Evolutionary conservation across 2,113 vertebrate genomes (phyloP).

Genomic region (Clarias macrocephalus): DNA sequence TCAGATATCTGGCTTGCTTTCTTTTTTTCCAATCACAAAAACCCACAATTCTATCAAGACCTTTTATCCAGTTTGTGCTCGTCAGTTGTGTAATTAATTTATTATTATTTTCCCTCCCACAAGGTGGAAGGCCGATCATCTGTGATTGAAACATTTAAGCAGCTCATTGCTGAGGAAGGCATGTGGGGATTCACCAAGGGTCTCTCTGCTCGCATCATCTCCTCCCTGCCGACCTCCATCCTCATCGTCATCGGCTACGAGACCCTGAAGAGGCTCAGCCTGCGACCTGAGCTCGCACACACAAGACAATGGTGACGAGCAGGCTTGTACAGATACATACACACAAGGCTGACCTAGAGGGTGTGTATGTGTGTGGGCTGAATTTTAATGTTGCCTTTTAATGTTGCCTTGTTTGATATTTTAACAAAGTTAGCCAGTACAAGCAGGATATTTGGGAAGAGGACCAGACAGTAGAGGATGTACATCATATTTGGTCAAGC

Average conservation of each 20-base stretch:
- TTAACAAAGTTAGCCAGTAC: neutral
- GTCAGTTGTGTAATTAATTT: too few relatives aligned
- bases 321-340: neutral
- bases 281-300: conserved; percentile 86
- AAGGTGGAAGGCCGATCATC: conserved; percentile 93
- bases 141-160: conserved; percentile 85
- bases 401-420: conserved; percentile 21
- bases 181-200: conserved; percentile 89
- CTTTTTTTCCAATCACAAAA: neutral
- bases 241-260: conserved; percentile 96
- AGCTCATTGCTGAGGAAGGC: conserved; percentile 90
- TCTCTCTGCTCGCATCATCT: conserved; percentile 91
- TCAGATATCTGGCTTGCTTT: neutral
- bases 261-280: conserved; percentile 93
- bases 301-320: conserved; percentile 83
- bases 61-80: neutral
- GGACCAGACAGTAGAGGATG: conserved; percentile 29
- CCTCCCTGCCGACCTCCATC: conserved; percentile 86
- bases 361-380: neutral
- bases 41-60: neutral
- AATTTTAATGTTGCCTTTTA: conserved; percentile 25
- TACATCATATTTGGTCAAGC: neutral
- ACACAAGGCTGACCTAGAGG: neutral
- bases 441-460: neutral
- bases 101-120: neutral